phyloP scores from a whole-genome alignment of 2,797 vertebrate species.

The Threskiornis aethiopicus region DNA sequence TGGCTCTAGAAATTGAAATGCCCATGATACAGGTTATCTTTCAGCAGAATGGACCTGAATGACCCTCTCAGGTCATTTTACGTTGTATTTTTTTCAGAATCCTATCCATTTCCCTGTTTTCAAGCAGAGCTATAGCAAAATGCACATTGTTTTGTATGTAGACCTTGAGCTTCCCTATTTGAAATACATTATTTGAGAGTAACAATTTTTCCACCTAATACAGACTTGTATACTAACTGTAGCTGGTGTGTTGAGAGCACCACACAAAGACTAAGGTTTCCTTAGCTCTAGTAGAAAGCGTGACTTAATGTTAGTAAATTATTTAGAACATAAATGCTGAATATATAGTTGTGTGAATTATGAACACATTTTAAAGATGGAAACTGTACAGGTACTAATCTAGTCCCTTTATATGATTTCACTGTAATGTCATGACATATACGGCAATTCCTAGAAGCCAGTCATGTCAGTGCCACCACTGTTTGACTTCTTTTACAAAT shows the following conservation, averaged over 20 bases:
- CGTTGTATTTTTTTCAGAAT: background rate
- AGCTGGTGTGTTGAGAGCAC: background rate
- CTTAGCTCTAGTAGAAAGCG: background rate
- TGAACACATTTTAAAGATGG: background rate
- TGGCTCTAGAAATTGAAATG: background rate
- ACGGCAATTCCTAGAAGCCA: background rate
- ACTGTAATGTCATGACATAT: background rate
- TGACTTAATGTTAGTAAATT: background rate
- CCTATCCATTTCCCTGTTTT: background rate
- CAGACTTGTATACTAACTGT: background rate
- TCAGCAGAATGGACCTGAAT: background rate
- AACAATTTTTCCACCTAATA: background rate
- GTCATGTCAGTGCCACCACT: background rate
- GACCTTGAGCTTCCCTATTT: background rate
- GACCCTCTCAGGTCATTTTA: background rate
- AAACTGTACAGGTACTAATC: background rate
- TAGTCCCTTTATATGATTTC: background rate
- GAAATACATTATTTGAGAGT: background rate
- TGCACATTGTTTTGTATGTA: background rate
- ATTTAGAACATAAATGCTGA: background rate
- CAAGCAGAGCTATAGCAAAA: background rate
- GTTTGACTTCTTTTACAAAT: background rate
- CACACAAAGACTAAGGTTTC: background rate
- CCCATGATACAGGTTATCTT: background rate
- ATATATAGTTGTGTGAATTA: background rate